Evolutionary conservation across 2,888 invertebrate species (phyloP), one percentile per base, ranked within the genome.

Genomic region (Bedellia somnulentella): DNA sequence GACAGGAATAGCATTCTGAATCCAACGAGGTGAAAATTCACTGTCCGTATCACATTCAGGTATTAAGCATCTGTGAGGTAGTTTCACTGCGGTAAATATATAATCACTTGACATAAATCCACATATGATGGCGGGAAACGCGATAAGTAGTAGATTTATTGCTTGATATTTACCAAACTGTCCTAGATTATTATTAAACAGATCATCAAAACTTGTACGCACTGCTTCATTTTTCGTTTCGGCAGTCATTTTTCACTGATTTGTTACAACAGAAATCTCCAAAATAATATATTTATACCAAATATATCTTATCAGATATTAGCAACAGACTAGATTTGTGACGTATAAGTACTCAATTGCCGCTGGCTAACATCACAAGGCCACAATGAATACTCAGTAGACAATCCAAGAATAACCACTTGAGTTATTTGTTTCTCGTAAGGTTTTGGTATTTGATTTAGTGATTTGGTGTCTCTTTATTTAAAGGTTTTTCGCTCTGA

Each of bases 61-160:
- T 35, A 70, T 45, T 6, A 43, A 41, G 44, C 70, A 70, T 26
- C 70, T 48, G 37, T 58, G 49, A 5, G 67, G 64, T 22, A 70
- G 47, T 36, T 41, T 57, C n/a, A 59, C 63, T 9, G 59, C 61
- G 21, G 70, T 64, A 36, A 70, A 70, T 44, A 70, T 52, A 31
- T 68, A 70, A 33, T 70, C 70, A 17, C 57, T 61, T 18, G 67
- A 64, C 59, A 67, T 59, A 35, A 57, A 63, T 15, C 59, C 70
- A 28, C 61, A 60, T 14, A 57, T 46, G 5, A 55, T 52, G 2
- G 61, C 52, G 3, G 67, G 62, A 16, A 68, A 29, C 15, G 56
- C 47, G 29, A 62, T 30, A 18, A 70, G 39, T 29, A 56, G 37
- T 29, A 70, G 45, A 35, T 57, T 60, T 32, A 62, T 39, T 1